Base-by-base conservation (phyloP, 2,888 invertebrate species). In the Clostera curtula region DNA sequence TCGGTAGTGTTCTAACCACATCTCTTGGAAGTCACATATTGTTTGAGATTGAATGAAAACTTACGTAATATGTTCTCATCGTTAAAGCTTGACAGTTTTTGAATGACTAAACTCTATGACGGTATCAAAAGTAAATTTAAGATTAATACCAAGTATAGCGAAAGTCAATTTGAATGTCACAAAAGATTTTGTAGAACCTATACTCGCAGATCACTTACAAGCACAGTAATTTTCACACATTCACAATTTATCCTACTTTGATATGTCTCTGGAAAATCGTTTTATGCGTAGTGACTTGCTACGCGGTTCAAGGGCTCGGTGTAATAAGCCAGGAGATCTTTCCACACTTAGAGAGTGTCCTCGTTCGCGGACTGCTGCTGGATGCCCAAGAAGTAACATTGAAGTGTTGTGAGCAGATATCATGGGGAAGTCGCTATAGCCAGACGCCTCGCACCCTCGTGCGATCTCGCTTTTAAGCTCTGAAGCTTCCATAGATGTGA, bases 251-350 rank as follows among this genome's bases (percentile, higher is more conserved):
- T 27, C 39, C 51, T 38, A 65, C 34, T 66, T 54, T 14, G 49
- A 47, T 25, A 29, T 34, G 23, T 68, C 57, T 45, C 56, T 66
- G 12, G 50, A 40, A 9, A 48, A 25, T 36, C 57, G 63, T 39
- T 80, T 79, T 12, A 79, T 31, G n/a, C 82, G 68, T 6, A 83
- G 58, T 3, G 82, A 83, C 44, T 75, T 79, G 42, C 82, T 82
- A 3, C 82, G 61, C 1, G 79, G 79, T 28, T 74, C 71, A 2
- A 62, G 33, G n/a, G 56, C 36, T 3, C 60, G 41, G 3, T 53
- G 55, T 1, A 72, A 41, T 5, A 76, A 36, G 1, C 59, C 66
- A 1, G 75, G 60, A 2, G 67, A 48, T 17, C 65, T 53, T 27
- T 80, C 79, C 0, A 77, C 67, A 31, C 69, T 63, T 1, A 80